phyloP scores from a whole-genome alignment of 1,140 invertebrate genomes.

The Hyphantria cunea region DNA sequence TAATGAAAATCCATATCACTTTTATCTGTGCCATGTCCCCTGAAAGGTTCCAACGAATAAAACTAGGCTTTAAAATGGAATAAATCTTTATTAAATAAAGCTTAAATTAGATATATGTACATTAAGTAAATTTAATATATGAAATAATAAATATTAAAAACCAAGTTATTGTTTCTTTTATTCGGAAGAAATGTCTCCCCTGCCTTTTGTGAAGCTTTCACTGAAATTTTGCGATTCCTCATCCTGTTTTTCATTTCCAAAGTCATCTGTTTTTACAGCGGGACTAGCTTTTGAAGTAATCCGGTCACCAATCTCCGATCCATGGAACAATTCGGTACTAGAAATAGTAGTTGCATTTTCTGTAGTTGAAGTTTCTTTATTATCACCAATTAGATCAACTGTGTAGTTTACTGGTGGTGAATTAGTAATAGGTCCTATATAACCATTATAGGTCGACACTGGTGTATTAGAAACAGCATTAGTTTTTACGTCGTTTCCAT shows the following conservation, averaged over 20 bases:
- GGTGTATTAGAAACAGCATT: too few species aligned
- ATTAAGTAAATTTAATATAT: background rate
- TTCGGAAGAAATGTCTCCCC: constrained; percentile 4
- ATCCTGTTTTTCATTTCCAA: background rate
- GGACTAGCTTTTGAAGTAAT: too few species aligned
- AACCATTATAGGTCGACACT: too few species aligned
- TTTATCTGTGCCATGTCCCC: constrained; percentile 21
- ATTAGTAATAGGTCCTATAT: too few species aligned
- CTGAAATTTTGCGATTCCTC: background rate
- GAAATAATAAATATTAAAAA: background rate
- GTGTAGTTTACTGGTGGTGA: too few species aligned
- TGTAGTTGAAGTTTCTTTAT: too few species aligned
- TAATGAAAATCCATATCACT: constrained; percentile 1
- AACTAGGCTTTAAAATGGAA: constrained; percentile 28
- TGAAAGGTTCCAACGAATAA: constrained; percentile 22
- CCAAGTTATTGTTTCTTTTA: background rate
- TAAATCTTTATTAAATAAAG: constrained; percentile 28
- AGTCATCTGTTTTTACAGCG: too few species aligned
- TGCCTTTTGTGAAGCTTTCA: background rate
- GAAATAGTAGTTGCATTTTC: too few species aligned
- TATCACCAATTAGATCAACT: too few species aligned
- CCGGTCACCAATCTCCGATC: too few species aligned
- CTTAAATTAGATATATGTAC: background rate
- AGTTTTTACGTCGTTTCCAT: too few species aligned
- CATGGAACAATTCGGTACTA: too few species aligned